A percentile compares a stretch with the other conserved stretches of the same genome.
These are phyloP conservation scores for Trissonchulus sp. DNA, from an alignment of 2,888 invertebrate species.

Conservation along the genomic window DNA sequence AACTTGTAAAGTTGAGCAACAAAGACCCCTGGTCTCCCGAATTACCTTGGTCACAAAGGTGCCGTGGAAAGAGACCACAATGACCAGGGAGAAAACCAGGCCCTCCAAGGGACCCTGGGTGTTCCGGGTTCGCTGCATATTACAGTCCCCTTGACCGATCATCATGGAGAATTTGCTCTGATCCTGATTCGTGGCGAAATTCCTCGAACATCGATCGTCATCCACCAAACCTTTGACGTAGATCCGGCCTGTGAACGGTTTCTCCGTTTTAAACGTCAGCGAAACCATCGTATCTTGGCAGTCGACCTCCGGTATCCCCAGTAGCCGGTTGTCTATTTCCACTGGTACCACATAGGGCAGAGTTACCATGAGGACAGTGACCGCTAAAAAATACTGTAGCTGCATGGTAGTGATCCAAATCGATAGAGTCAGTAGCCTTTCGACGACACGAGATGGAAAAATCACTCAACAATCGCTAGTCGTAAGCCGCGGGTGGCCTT, in stretches of 20 bases:
- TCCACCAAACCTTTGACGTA: constrained; percentile 44
- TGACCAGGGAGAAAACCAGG: constrained; percentile 44
- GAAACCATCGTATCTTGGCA: constrained; percentile 45
- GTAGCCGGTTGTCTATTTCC: too few species aligned
- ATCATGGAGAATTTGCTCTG: constrained; percentile 42
- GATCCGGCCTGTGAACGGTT: constrained; percentile 47
- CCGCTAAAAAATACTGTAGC: too few species aligned
- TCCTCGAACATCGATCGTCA: constrained; percentile 43
- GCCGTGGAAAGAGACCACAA: constrained; percentile 47
- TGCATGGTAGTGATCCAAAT: too few species aligned
- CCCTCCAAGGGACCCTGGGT: constrained; percentile 44
- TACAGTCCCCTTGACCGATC: constrained; percentile 46
- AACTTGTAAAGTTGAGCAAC: too few species aligned
- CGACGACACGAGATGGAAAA: too few species aligned
- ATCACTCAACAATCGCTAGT: too few species aligned
- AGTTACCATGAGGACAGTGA: too few species aligned
- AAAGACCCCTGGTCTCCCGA: too few species aligned
- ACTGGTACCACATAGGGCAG: too few species aligned
- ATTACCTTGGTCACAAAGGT: constrained; percentile 39
- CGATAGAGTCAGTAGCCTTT: too few species aligned
- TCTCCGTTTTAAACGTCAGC: constrained; percentile 46
- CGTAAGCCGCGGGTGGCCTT: too few species aligned
- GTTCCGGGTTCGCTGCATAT: constrained; percentile 45
- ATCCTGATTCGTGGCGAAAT: constrained; percentile 45
- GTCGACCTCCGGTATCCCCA: too few species aligned